These are phyloP conservation scores for Xanthia icteritia DNA, from an alignment of 2,888 invertebrate genomes.

Conservation along the genomic window DNA sequence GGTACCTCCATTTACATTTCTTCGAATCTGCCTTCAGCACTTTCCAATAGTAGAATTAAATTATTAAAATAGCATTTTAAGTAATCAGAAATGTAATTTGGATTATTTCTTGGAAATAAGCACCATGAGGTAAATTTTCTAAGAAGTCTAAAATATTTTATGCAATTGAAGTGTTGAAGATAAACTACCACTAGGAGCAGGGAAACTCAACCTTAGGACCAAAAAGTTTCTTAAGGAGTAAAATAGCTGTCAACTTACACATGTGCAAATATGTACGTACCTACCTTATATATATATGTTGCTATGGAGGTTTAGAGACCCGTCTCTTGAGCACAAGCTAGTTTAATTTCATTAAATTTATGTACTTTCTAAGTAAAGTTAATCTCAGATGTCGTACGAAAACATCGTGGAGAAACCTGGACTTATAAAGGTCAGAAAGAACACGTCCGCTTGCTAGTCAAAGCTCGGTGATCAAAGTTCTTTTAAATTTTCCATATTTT, in stretches of 20 bases:
- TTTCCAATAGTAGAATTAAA: conserved; percentile 15
- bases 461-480: too few relatives aligned
- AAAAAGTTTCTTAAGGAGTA: too few relatives aligned
- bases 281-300: background rate
- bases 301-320: background rate
- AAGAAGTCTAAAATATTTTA: background rate
- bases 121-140: background rate
- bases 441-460: too few relatives aligned
- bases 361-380: conserved; percentile 7
- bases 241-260: conserved; percentile 2
- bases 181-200: background rate
- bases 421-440: background rate
- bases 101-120: conserved; percentile 38
- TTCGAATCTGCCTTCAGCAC: conserved; percentile 22
- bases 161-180: background rate
- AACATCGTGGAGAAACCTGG: background rate
- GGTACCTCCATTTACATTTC: conserved; percentile 29
- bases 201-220: background rate
- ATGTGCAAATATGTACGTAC: background rate
- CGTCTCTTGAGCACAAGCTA: conserved; percentile 1
- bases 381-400: background rate
- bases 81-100: conserved; percentile 39
- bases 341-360: conserved; percentile 20
- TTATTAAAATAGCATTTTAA: conserved; percentile 11
- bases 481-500: too few relatives aligned